Evolutionary conservation across 1,140 invertebrate species (phyloP), one percentile per base, ranked within the genome.

Genomic region (Popillia japonica): DNA sequence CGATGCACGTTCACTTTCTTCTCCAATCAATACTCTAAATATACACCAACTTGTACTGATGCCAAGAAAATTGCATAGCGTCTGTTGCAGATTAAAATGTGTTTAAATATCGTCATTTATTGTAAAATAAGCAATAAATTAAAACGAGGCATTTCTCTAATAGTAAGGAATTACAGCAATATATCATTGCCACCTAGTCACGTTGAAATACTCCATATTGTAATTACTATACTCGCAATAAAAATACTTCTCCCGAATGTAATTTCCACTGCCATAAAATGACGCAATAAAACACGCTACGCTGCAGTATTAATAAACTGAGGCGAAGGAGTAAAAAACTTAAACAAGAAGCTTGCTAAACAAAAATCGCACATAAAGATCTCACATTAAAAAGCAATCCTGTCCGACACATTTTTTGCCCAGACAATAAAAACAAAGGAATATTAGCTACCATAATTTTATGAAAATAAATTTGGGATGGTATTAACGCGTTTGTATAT

Each of bases 1-100:
- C 61, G 27, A 34, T 68, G 27, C 22, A 68, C 61, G 7, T 68
- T 68, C 61, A 68, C 61, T 68, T 68, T 68, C 61, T 68, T 55
- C 48, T 55, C 6, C 48, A 55, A 55, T 55, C 48, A 55, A 17
- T 7, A 55, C 61, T 22, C 8, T 68, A 68, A 68, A 68, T 68
- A 64, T 17, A 64, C 22, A 48, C 10, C n/a, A 14, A 3, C 44
- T 48, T 10, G 48, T 55, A 55, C 48, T n/a, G 17, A 55, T n/a
- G 48, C 11, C 14, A 55, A 6, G 48, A 55, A 34, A 55, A 55
- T n/a, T 55, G 11, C n/a, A 55, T n/a, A 17, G 48, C n/a, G 17
- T 55, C 48, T 55, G 14, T 55, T 17, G 14, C 48, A 55, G 17
- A 55, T 6, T n/a, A n/a, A 17, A n/a, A 2, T 34, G 27, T 34